Base-by-base conservation (phyloP, 2,113 vertebrate species). In the Lipophrys pholis region DNA sequence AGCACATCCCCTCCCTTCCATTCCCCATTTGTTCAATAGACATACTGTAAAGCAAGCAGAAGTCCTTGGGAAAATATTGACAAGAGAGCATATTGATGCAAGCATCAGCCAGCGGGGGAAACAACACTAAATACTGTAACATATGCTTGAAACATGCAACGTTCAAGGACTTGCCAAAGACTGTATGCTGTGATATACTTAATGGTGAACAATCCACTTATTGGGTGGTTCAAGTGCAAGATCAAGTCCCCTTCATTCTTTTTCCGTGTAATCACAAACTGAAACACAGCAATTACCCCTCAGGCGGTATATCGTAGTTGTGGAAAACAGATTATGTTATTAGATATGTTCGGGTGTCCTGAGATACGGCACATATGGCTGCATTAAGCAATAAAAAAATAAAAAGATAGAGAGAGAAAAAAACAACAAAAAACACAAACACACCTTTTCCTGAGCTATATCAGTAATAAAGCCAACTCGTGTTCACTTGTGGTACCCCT, bases 391-490 rank as follows among this genome's bases (percentile, higher is more conserved):
- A 56, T 63, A 42, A 54, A 36, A 1, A 4, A 57, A 54, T 55
- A 35, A 6, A 11, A 41, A 56, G 56, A 45, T 45, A 30, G 21
- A 30, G 21, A 30, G 21, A 30, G 21, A 30, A 30, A 30, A 30
- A 30, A 30, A 30, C 21, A 30, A 30, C 21, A 30, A n/a, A n/a
- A n/a, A n/a, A 30, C 21, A 30, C 11, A 45, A 45, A 45, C 46
- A 53, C 55, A 60, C 48, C 46, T 69, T 69, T 67, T 67, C 48
- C 30, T 67, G 76, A 82, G 53, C 63, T 84, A 70, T 69, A 62
- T 51, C 38, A 5, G 61, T 87, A 87, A 92, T 87, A 87, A 84
- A 86, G 76, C 63, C 56, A 72, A 50, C 65, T 80, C 57, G 58
- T 84, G 73, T 85, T 87, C 78, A 79, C 63, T 84, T 73, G 79